Evolutionary conservation across 2,888 invertebrate species (phyloP).

Genomic region (Synanthedon tipuliformis): DNA sequence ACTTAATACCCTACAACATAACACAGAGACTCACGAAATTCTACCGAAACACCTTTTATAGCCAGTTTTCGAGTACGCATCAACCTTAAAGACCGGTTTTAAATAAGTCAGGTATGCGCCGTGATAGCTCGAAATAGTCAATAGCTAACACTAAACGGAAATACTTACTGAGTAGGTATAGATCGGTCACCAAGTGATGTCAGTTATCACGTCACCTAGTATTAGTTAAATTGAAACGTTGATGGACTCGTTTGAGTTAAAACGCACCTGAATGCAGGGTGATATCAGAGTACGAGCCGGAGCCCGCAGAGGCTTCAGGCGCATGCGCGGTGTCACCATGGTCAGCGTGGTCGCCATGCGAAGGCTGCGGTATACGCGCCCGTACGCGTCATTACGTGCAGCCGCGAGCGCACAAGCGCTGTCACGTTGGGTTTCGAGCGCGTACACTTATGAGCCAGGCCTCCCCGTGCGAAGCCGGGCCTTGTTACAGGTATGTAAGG

Average conservation of each 20-base stretch:
- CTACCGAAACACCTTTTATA: no score
- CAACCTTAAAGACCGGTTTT: no score
- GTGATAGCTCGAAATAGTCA: no score
- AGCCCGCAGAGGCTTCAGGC: conserved; percentile 43
- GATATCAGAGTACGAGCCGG: conserved; percentile 57
- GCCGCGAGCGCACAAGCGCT: conserved; percentile 73
- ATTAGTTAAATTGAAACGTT: no score
- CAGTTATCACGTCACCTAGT: not conserved
- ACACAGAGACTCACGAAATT: no score
- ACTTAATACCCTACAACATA: no score
- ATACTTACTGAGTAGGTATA: no score
- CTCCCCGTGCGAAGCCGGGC: conserved; percentile 53
- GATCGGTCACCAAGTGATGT: no score
- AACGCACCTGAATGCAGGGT: conserved; percentile 21
- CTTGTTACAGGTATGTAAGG: conserved; percentile 35
- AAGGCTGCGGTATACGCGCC: conserved; percentile 77
- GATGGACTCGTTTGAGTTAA: no score
- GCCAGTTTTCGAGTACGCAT: no score
- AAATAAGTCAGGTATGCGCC: no score
- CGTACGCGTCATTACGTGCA: conserved; percentile 76
- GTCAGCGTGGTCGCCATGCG: conserved; percentile 83
- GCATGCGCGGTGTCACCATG: conserved; percentile 79
- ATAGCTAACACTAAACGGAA: no score
- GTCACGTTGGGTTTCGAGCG: conserved; percentile 59
- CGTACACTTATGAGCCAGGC: conserved; percentile 52